These are phyloP conservation scores for Drosophila mayaguana DNA, from an alignment of 2,888 invertebrate genomes.

Conservation along the genomic window DNA sequence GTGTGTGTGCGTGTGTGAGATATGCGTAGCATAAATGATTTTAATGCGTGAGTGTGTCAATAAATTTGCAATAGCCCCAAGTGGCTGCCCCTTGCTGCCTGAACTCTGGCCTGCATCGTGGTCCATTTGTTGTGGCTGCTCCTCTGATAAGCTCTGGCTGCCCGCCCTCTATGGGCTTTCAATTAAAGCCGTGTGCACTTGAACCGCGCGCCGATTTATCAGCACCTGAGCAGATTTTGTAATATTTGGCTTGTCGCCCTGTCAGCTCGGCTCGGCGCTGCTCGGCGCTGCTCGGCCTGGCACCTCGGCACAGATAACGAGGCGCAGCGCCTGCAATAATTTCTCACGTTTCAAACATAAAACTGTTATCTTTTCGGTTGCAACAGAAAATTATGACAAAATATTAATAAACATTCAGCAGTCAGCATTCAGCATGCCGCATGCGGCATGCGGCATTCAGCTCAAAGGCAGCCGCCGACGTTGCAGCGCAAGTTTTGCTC, in stretches of 20 bases:
- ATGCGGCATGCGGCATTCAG: conserved; percentile 27
- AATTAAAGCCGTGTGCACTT: conserved; percentile 72
- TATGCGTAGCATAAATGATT: conserved; percentile 75
- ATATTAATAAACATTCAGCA: conserved; percentile 73
- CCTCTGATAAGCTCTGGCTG: conserved; percentile 40
- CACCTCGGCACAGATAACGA: conserved; percentile 54
- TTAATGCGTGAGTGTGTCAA: conserved; percentile 76
- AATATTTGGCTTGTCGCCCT: conserved; percentile 47
- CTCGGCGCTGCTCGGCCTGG: conserved; percentile 26
- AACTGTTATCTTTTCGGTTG: conserved; percentile 60
- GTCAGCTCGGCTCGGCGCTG: conserved; percentile 55
- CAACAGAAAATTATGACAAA: conserved; percentile 75
- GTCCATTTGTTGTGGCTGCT: conserved; percentile 41
- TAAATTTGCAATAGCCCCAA: conserved; percentile 63
- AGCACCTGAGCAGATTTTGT: conserved; percentile 28
- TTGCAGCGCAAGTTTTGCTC: conserved; percentile 14
- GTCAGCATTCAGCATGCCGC: conserved; percentile 29
- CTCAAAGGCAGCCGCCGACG: conserved; percentile 63
- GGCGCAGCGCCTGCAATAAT: conserved; percentile 54
- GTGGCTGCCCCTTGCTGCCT: conserved; percentile 1
- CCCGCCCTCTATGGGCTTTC: conserved; percentile 12
- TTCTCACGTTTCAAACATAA: conserved; percentile 71
- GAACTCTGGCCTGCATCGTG: conserved; percentile 21
- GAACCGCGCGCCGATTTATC: conserved; percentile 66
- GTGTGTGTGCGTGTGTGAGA: conserved; percentile 36